Base-by-base conservation (phyloP, 1,140 invertebrate genomes). In the Drosophila micromelanica region DNA sequence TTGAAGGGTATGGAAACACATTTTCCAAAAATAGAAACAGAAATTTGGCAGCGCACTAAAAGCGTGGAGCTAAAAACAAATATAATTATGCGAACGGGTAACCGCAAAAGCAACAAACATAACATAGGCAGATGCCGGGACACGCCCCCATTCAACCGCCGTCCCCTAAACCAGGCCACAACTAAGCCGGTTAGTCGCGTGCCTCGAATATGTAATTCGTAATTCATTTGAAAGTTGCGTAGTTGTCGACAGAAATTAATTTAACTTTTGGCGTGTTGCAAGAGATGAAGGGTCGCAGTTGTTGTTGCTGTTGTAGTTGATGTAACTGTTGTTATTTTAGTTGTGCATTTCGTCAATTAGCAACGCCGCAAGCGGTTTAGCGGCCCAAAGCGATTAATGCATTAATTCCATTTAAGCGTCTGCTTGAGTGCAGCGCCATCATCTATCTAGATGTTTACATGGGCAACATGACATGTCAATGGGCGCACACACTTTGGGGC, bases 141-240 rank as follows among this genome's bases (percentile, higher is more conserved):
- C 48, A 57, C 42, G 15, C 46, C 40, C 27, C 32, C 30, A 23
- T 23, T 0, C 20, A 23, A 3, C 2, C 20, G 4, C 5, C 12
- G 5, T 0, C 4, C 7, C 20, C 3, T 12, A 17, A 17, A 17
- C 17, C 17, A 17, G 17, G 17, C 17, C 1, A 17, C 17, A 17
- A 17, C 17, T 17, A 23, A 11, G 20, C 23, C 23, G 17, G 3
- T 42, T 42, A 45, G 55, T 67, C 62, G 79, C 69, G 79, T 89
- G 84, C 76, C 82, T 73, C 68, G 84, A 87, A 87, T 87, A 60
- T 85, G 82, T 86, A 87, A 89, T 89, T 89, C n/a, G n/a, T n/a
- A n/a, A 17, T 17, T 17, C 84, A 80, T 77, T 80, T 68, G 73
- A 87, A 87, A 82, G 79, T 82, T 79, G 51, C 60, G 54, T 57